phyloP scores from a whole-genome alignment of 64 coral and sea anemone genomes.

The Catalaphyllia jardinei region DNA sequence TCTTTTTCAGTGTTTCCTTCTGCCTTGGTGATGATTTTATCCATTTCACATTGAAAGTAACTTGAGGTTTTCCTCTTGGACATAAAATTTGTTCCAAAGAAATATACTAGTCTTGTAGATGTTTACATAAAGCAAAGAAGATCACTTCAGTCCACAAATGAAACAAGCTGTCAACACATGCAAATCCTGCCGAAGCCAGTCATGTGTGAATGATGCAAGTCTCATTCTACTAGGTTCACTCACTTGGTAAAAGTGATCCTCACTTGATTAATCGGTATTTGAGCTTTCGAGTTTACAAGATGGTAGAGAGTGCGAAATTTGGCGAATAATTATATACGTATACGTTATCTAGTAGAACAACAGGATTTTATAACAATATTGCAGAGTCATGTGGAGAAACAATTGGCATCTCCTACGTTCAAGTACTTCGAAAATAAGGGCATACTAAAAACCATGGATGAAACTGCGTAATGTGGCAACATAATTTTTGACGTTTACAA shows the following conservation, averaged over 20 bases:
- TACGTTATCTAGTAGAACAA: constrained; percentile 4
- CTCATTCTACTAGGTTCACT: not conserved
- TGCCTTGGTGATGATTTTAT: not conserved
- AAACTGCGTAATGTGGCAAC: not conserved
- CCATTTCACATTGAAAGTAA: not conserved
- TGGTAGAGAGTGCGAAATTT: constrained; percentile 14
- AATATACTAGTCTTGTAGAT: no score
- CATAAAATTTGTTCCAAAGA: constrained; percentile 21
- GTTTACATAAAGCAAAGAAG: constrained; percentile 11
- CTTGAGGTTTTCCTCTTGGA: constrained; percentile 27
- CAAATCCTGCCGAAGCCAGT: not conserved
- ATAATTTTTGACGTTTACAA: no score
- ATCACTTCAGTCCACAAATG: constrained; percentile 18
- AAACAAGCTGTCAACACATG: not conserved
- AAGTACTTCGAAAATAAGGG: no score
- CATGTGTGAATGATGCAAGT: no score
- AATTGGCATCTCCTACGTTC: not conserved
- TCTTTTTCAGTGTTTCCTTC: not conserved
- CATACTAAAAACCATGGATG: no score
- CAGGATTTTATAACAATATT: not conserved
- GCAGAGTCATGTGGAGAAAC: constrained; percentile 10
- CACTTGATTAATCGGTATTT: not conserved
- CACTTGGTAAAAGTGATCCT: constrained; percentile 29
- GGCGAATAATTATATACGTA: constrained; percentile 19
- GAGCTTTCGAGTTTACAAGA: not conserved